phyloP scores from a whole-genome alignment of 1,140 invertebrate species.

The Drosophila mayri region DNA sequence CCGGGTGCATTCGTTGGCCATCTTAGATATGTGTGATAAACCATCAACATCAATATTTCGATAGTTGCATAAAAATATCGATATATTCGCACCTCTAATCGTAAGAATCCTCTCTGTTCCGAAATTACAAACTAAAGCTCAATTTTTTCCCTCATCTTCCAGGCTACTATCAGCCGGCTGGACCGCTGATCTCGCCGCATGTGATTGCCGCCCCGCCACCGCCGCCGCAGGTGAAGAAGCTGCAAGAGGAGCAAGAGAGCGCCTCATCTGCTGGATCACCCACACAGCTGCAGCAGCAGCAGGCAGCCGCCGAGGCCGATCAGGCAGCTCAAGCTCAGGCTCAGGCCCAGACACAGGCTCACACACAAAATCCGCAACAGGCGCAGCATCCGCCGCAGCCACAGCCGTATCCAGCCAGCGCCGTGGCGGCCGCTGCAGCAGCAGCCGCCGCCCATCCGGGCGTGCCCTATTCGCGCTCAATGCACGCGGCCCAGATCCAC shows the following conservation, averaged over 20 bases:
- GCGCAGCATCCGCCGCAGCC: constrained; percentile 81
- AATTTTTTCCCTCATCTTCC: constrained; percentile 31
- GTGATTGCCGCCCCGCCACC: constrained; percentile 85
- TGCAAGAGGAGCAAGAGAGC: constrained; percentile 27
- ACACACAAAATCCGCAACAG: constrained; percentile 47
- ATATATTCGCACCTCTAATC: background rate
- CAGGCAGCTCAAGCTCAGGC: constrained; percentile 50
- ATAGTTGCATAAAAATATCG: background rate
- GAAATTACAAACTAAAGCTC: background rate
- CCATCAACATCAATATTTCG: background rate
- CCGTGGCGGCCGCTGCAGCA: constrained; percentile 85
- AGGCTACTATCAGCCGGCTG: constrained; percentile 95
- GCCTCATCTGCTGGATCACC: constrained; percentile 73
- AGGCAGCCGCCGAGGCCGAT: constrained; percentile 27
- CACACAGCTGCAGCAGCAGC: constrained; percentile 42
- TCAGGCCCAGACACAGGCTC: constrained; percentile 9
- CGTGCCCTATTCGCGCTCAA: constrained; percentile 83
- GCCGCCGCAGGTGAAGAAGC: constrained; percentile 56
- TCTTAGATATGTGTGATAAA: too few relatives aligned
- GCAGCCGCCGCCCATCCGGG: constrained; percentile 83
- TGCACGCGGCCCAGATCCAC: constrained; percentile 83
- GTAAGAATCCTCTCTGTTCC: background rate
- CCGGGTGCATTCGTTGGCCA: background rate
- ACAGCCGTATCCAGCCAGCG: constrained; percentile 85
- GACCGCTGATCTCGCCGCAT: constrained; percentile 91